These are phyloP conservation scores for Acropora yongei DNA, from an alignment of 64 coral and sea anemone species.

Conservation along the genomic window DNA sequence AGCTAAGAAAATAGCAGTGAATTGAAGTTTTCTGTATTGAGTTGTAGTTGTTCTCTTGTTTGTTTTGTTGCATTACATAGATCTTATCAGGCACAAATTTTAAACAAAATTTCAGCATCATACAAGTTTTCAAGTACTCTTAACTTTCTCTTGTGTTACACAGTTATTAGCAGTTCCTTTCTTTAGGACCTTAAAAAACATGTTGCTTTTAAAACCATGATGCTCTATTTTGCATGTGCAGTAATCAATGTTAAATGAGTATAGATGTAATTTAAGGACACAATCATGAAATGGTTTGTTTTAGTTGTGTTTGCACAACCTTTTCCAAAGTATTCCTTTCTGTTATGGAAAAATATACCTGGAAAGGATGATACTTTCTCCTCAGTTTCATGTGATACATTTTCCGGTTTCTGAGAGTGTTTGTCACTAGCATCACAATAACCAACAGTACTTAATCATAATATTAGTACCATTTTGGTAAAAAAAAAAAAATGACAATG, in stretches of 20 bases:
- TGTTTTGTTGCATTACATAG: too few relatives aligned
- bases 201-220: neutral
- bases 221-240: neutral
- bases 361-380: neutral
- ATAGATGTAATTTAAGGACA: neutral
- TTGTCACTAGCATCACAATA: neutral
- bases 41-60: too few relatives aligned
- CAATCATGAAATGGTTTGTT: neutral
- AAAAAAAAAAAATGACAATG: neutral
- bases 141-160: neutral
- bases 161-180: neutral
- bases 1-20: neutral
- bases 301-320: neutral
- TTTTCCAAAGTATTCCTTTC: neutral
- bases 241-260: neutral
- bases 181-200: neutral
- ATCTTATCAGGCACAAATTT: too few relatives aligned
- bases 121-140: neutral
- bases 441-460: neutral
- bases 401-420: neutral
- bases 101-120: neutral
- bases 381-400: neutral
- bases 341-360: neutral
- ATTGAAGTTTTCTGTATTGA: too few relatives aligned
- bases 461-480: neutral